Base-by-base conservation (phyloP, 2,888 invertebrate species). In the Tetropium fuscum region DNA sequence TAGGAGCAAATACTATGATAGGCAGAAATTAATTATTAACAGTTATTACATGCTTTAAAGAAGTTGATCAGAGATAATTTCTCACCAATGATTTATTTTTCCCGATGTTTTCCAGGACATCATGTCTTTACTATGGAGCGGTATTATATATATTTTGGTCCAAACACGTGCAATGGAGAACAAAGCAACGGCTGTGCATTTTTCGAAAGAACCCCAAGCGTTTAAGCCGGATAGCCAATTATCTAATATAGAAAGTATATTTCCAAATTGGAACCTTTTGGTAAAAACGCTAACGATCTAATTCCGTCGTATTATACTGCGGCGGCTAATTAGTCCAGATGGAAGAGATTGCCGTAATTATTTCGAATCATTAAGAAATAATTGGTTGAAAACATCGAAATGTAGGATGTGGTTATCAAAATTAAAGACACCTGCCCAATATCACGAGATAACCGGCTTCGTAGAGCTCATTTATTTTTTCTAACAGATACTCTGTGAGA, bases 301-400 rank as follows among this genome's bases (percentile, higher is more conserved):
- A 66, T 45, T 64, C 60, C 64, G 54, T 63, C 56, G 64, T 64
- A 63, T 66, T 66, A 56, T 66, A 53, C 53, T 54, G 53, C 8
- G 16, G 40, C n/a, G 32, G 58, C 64, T 66, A 68, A 68, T 68
- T 68, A 68, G 68, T 32, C 51, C 58, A 63, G 61, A 64, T 64
- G 60, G 51, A 62, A 53, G 57, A 68, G 65, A 68, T 68, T 63
- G 63, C 55, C 47, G 65, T 64, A 68, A 68, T 68, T 68, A 68
- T 68, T 66, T 66, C 45, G 58, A 62, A 66, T 66, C 68, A 68
- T 68, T 68, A 68, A 64, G 67, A 68, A 68, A 70, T 71, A 71
- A 71, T 71, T 71, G 69, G 71, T 67, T 64, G 54, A 69, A 62
- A 66, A 67, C 59, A 62, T 63, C 64, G 51, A 57, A 49, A 57